Base-by-base conservation (phyloP, 2,113 vertebrate genomes). In the Takifugu bimaculatus region DNA sequence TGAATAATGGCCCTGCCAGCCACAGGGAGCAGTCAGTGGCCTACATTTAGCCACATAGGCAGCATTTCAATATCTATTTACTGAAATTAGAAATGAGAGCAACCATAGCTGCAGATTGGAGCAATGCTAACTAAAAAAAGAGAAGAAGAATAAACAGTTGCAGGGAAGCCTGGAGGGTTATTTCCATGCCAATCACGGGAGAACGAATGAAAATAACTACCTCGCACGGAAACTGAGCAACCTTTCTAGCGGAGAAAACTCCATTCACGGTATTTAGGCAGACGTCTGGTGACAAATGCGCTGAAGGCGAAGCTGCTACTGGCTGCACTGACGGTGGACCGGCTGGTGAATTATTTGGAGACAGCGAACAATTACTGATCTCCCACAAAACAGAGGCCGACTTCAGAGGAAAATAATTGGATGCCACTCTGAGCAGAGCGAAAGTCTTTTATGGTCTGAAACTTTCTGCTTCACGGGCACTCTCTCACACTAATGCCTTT, bases 21-120 rank as follows among this genome's bases (percentile, higher is more conserved):
- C 65, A 53, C 47, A 43, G 6, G 53, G 57, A 71, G 59, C 63
- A 63, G 70, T 55, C 25, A 50, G 54, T 83, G 78, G 65, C 79
- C 79, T 79, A 83, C 67, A 84, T 85, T 70, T 60, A 73, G 53
- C 73, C 73, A 14, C 66, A 44, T 32, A 69, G 74, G 77, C 85
- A 65, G 84, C 81, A 82, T 75, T 81, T 77, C 65, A 74, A 68
- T 77, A 72, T 45, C 39, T 51, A 50, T 27, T 57, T 44, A 64
- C 60, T 57, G 63, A 77, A 26, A 42, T 69, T 50, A 61, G 48
- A 71, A 58, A 59, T 39, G 5, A 55, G 45, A 79, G 43, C 68
- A 47, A 20, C 11, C 47, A 50, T 32, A 57, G 47, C 67, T 56
- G 63, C 26, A 50, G 15, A 25, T 45, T 29, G 50, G 51, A 57